Percentiles rank a stretch among this genome's conserved stretches.
Evolutionary conservation across 2,113 vertebrate species (phyloP).

Genomic region (zebrafish (Danio rerio)): DNA sequence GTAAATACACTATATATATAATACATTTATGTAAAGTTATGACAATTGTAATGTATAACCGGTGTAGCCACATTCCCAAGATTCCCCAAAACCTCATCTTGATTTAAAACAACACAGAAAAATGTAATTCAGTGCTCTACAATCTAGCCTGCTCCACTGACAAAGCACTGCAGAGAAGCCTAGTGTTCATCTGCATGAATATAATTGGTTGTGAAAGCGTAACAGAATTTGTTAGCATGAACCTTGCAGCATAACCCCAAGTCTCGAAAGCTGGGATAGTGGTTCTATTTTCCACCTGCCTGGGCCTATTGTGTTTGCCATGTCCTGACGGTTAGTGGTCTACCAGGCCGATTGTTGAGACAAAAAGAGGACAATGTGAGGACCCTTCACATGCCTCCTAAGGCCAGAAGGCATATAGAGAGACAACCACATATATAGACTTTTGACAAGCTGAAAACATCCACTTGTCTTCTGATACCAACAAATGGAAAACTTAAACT

Average conservation of each 20-base stretch:
- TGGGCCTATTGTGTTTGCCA: conserved; percentile 44
- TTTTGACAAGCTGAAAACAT: conserved; percentile 4
- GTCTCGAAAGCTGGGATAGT: conserved; percentile 30
- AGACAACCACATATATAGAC: not conserved
- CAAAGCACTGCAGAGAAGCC: conserved; percentile 15
- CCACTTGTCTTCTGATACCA: not conserved
- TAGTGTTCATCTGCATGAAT: conserved; percentile 27
- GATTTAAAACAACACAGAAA: not conserved
- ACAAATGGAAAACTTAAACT: not conserved
- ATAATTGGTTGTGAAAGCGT: conserved; percentile 38
- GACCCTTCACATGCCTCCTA: not conserved
- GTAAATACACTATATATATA: too few species aligned
- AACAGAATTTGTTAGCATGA: conserved; percentile 27
- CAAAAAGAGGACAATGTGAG: not conserved
- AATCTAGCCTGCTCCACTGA: not conserved
- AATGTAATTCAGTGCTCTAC: not conserved
- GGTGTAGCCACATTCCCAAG: not conserved
- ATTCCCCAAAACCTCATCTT: not conserved
- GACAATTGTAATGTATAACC: not conserved
- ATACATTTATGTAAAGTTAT: not conserved
- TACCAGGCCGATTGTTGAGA: conserved; percentile 1
- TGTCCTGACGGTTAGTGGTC: not conserved
- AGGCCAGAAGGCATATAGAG: not conserved
- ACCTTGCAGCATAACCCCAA: conserved; percentile 1
- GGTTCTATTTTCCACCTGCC: conserved; percentile 30